phyloP scores from a whole-genome alignment of 2,113 vertebrate species.

The Pipa parva region DNA sequence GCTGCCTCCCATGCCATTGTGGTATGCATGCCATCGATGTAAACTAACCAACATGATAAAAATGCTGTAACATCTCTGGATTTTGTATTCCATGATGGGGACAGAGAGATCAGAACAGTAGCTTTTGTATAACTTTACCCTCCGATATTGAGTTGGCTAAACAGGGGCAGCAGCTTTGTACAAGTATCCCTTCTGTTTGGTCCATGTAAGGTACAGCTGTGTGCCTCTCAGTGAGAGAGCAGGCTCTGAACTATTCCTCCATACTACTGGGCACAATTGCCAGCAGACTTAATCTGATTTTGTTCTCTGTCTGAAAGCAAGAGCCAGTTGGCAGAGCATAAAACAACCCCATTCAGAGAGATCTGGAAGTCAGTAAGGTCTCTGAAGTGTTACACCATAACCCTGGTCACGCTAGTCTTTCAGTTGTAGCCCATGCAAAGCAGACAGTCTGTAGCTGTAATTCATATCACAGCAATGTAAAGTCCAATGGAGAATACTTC shows the following conservation, averaged over 20 bases:
- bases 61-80: too few species aligned
- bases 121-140: too few species aligned
- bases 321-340: constrained; percentile 55
- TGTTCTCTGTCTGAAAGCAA: constrained; percentile 44
- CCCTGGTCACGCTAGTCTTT: constrained; percentile 47
- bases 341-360: constrained; percentile 42
- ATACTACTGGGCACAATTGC: constrained; percentile 34
- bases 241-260: constrained; percentile 43
- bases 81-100: too few species aligned
- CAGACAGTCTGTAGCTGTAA: constrained; percentile 12
- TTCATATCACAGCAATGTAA: too few species aligned
- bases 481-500: too few species aligned
- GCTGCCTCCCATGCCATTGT: too few species aligned
- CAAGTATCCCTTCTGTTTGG: constrained; percentile 12
- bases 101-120: too few species aligned
- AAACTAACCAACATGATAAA: too few species aligned
- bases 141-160: background rate
- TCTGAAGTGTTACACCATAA: constrained; percentile 21
- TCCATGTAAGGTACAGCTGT: constrained; percentile 14
- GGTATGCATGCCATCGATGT: too few species aligned
- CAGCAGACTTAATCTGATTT: constrained; percentile 55
- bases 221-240: constrained; percentile 10
- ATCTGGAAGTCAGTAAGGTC: constrained; percentile 47
- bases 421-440: constrained; percentile 34
- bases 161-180: background rate